Conservation (phyloP, 2,797 vertebrate genomes). For the Phrynocephalus vlangalii region DNA sequence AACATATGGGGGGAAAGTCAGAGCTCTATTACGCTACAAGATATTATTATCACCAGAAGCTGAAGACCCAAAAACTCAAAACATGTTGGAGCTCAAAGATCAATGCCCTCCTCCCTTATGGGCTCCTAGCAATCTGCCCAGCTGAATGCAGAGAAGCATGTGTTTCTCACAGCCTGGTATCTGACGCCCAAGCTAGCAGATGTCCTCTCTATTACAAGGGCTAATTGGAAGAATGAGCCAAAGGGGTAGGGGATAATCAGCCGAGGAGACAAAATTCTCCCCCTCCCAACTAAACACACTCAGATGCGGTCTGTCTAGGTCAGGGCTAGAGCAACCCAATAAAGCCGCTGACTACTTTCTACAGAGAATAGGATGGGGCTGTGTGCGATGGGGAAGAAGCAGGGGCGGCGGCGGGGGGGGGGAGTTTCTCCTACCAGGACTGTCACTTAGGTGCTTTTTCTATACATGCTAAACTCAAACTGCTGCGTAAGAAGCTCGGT, state of each 20-base stretch:
- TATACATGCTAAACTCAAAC: background rate
- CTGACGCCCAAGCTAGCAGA: constrained; percentile 5
- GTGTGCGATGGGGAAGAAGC: too few relatives aligned
- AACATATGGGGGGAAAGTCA: background rate
- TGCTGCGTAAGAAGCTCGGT: background rate
- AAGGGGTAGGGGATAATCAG: constrained; percentile 16
- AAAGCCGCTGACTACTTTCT: background rate
- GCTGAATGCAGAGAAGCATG: background rate
- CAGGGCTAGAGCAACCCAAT: background rate
- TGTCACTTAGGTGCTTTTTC: background rate
- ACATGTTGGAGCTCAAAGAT: background rate
- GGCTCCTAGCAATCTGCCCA: background rate
- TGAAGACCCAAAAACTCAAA: background rate
- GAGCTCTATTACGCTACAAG: background rate
- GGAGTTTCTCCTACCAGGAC: background rate
- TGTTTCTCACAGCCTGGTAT: background rate
- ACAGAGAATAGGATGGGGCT: too few relatives aligned
- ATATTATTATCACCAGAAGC: background rate
- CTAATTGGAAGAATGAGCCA: constrained; percentile 29
- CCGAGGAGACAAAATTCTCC: constrained; percentile 2
- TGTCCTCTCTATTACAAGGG: constrained; percentile 10
- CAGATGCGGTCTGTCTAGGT: background rate
- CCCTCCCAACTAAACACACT: background rate
- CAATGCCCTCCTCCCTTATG: background rate
- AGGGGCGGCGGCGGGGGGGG: too few relatives aligned